Evolutionary conservation across 1,140 invertebrate species (phyloP), one percentile per base, ranked within the genome.

Genomic region (Anoplolepis gracilipes): DNA sequence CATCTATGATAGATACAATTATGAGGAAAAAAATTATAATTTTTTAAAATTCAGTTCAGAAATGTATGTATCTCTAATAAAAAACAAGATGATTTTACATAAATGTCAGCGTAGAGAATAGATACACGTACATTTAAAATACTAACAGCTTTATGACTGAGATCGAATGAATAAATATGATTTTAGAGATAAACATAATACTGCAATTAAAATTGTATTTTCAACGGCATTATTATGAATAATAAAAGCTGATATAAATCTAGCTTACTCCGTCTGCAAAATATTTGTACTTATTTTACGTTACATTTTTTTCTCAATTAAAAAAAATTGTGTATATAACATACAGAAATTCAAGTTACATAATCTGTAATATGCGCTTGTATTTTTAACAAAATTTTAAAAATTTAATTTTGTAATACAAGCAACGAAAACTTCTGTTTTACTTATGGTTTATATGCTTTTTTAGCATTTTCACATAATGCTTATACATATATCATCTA

Each of bases 71-170:
- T 0, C 39, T 19, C 1, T 59, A 25, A 8, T 33, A 25, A 59
- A 28, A 33, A 3, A 36, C 1, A 5, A 33, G 46, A 16, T 39
- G 25, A 73, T 2, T 75, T 59, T 3, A 59, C 57, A 25, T 69
- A 22, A 46, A 25, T n/a, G 13, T 22, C 53, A 30, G 4, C 7
- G 16, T 16, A 25, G 8, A 25, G 16, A 49, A 49, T 49, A 19
- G 46, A 49, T 49, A 49, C 42, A 46, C 16, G 0, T 36, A 57
- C n/a, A 59, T 75, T 3, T 75, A 75, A 59, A 75, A 36, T 57
- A 59, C 8, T 8, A 73, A 55, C 11, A 16, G n/a, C 13, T 33
- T 0, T 57, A 25, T 55, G 39, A 42, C 13, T 46, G 4, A 22
- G 16, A n/a, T 13, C 33, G 55, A 3, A 39, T 2, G 11, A 57